Evolutionary conservation across 2,113 vertebrate species (phyloP).

Genomic region (Oncorhynchus keta): DNA sequence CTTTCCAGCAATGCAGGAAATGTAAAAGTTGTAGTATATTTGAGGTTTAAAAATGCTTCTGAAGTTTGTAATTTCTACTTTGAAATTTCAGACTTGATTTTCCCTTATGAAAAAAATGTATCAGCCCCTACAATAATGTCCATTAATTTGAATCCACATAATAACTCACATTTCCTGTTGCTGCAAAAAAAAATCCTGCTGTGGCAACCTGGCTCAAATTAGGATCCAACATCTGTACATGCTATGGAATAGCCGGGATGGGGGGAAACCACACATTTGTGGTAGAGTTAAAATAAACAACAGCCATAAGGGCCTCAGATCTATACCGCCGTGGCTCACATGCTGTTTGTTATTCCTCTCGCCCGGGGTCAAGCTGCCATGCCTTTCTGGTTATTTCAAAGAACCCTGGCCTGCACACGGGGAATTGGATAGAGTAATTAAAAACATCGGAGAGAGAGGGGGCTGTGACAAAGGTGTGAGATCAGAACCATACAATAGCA

Average conservation of each 20-base stretch:
- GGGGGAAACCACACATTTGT: slow-evolving; percentile 1
- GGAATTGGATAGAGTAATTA: neutral
- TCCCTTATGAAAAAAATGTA: no score
- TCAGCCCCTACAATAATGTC: no score
- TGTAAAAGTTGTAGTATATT: no score
- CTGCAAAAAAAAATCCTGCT: no score
- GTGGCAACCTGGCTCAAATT: no score
- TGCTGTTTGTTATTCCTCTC: neutral
- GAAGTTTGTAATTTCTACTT: no score
- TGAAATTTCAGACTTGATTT: no score
- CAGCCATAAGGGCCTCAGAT: neutral
- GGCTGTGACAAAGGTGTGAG: neutral
- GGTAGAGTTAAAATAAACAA: neutral
- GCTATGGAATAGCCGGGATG: neutral
- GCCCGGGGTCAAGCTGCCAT: neutral
- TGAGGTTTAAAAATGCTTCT: no score
- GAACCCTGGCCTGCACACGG: neutral
- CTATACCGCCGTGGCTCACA: neutral
- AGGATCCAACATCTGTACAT: neutral
- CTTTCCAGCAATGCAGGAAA: no score
- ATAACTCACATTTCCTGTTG: no score
- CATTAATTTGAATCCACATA: no score
- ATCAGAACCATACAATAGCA: neutral
- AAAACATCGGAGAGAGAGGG: neutral
- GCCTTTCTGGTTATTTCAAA: neutral